phyloP scores from a whole-genome alignment of 53 echinoderm and acorn worm species.

The Crossaster papposus region DNA sequence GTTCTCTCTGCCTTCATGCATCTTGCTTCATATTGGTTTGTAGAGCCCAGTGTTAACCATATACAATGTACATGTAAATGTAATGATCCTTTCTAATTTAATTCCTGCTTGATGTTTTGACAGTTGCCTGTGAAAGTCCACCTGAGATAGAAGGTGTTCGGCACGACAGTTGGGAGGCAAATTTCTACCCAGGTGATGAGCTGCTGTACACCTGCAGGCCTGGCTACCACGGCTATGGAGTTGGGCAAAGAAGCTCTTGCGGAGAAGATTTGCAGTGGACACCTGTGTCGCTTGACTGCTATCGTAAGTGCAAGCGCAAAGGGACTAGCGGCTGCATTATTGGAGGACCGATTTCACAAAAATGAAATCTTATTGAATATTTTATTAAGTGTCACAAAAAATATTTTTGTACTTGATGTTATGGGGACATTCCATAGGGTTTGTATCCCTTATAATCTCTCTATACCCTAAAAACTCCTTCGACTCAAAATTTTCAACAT shows the following conservation, averaged over 20 bases:
- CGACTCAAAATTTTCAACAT: too few relatives aligned
- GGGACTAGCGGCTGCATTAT: too few relatives aligned
- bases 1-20: too few relatives aligned
- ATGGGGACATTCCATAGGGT: too few relatives aligned
- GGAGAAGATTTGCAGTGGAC: conserved; percentile 13
- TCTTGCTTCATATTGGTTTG: too few relatives aligned
- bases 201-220: conserved; percentile 18
- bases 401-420: too few relatives aligned
- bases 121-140: conserved; percentile 3
- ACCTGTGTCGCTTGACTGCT: background rate
- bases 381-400: too few relatives aligned
- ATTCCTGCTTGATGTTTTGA: conserved; percentile 1
- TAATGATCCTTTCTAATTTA: background rate
- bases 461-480: too few relatives aligned
- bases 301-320: conserved; percentile 6
- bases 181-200: conserved; percentile 22
- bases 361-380: too few relatives aligned
- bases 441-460: too few relatives aligned
- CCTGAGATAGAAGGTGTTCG: background rate
- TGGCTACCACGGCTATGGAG: conserved; percentile 30
- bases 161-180: conserved; percentile 1
- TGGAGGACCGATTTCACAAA: too few relatives aligned
- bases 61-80: background rate
- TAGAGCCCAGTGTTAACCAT: background rate
- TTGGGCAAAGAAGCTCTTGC: conserved; percentile 19